A percentile compares a stretch with the other conserved stretches of the same genome.
Evolutionary conservation across 2,113 vertebrate genomes (phyloP).

Genomic region (Spea multiplicata): DNA sequence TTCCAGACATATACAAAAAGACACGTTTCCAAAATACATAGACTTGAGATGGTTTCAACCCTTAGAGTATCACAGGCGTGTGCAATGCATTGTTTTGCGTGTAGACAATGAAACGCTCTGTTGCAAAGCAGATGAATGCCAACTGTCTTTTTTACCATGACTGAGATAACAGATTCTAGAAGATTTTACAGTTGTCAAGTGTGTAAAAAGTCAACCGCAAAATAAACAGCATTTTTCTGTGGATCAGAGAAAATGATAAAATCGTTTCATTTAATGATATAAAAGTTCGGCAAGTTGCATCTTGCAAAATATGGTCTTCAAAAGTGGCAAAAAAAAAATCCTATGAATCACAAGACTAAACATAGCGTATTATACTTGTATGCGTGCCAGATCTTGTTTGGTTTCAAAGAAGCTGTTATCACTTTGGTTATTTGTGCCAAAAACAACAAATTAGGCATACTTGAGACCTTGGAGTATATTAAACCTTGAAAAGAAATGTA

Average conservation of each 20-base stretch:
- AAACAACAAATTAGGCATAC: conserved; percentile 44
- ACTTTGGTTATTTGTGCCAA: conserved; percentile 33
- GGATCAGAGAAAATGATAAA: neutral
- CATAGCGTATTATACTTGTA: conserved; percentile 36
- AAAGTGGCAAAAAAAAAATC: conserved; percentile 5
- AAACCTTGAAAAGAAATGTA: conserved; percentile 33
- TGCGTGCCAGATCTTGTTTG: conserved; percentile 29
- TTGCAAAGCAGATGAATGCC: neutral
- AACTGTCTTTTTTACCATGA: neutral
- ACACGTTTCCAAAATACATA: no score
- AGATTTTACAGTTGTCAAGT: neutral
- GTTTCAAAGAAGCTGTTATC: conserved; percentile 41
- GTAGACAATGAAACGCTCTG: no score
- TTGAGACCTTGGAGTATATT: conserved; percentile 37
- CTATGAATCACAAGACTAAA: conserved; percentile 42
- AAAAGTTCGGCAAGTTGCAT: conserved; percentile 5
- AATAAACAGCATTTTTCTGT: conserved; percentile 4
- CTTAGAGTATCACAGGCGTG: no score
- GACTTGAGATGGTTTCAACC: no score
- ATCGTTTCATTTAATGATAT: neutral
- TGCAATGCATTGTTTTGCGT: no score
- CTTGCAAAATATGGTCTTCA: conserved; percentile 8
- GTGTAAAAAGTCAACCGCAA: neutral
- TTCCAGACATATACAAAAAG: no score
- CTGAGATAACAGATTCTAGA: neutral